Conservation (phyloP, 2,888 invertebrate genomes). For the Unio pictorum region DNA sequence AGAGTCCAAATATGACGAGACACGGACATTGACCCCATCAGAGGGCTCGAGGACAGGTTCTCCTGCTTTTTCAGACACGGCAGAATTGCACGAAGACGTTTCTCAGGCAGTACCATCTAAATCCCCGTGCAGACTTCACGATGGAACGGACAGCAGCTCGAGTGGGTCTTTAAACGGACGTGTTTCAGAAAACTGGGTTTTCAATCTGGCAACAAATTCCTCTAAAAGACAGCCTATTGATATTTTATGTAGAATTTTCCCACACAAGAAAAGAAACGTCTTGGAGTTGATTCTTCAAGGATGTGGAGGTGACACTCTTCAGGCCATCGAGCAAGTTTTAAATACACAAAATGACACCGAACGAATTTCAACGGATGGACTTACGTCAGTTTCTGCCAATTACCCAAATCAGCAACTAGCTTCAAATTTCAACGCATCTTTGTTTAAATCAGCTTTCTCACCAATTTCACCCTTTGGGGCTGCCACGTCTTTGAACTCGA, state of each 20-base stretch:
- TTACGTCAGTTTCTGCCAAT: constrained; percentile 6
- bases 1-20: constrained; percentile 32
- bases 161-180: constrained; percentile 4
- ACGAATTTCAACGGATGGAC: constrained; percentile 11
- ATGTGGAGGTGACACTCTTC: constrained; percentile 90
- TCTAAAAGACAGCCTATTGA: constrained; percentile 78
- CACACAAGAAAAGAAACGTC: constrained; percentile 86
- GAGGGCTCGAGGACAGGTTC: constrained; percentile 30
- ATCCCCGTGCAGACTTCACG: constrained; percentile 8
- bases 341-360: constrained; percentile 58
- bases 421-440: constrained; percentile 34
- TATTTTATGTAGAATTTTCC: constrained; percentile 90
- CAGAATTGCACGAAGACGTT: constrained; percentile 12
- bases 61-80: constrained; percentile 23
- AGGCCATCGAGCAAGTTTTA: constrained; percentile 91
- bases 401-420: constrained; percentile 22
- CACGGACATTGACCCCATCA: constrained; percentile 34
- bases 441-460: constrained; percentile 67
- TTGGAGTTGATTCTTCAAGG: constrained; percentile 88
- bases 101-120: not conserved
- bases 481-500: constrained; percentile 54
- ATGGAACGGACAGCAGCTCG: constrained; percentile 9
- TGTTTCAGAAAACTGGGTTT: constrained; percentile 35
- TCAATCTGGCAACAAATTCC: constrained; percentile 26
- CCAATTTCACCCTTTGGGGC: constrained; percentile 58